phyloP scores from a whole-genome alignment of 2,113 vertebrate genomes.

The Equus przewalskii region DNA sequence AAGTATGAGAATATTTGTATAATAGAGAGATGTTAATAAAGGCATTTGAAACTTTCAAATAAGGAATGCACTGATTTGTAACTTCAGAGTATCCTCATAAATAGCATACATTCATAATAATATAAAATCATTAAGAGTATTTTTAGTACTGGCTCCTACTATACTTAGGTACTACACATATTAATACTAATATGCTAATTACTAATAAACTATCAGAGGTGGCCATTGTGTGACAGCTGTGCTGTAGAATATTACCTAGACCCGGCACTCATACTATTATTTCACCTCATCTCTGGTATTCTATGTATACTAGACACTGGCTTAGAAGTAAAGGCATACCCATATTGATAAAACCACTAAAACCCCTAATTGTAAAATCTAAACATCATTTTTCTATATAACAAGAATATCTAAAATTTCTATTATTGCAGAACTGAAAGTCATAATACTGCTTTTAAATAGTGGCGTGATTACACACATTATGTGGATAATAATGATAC shows the following conservation, averaged over 20 bases:
- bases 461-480: background rate
- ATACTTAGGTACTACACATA: background rate
- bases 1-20: conserved; percentile 28
- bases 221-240: background rate
- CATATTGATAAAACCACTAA: background rate
- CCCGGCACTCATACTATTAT: background rate
- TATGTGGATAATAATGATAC: background rate
- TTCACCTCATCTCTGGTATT: background rate
- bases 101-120: background rate
- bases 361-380: background rate
- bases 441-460: background rate
- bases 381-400: background rate
- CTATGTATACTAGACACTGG: background rate
- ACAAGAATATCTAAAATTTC: background rate
- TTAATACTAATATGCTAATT: background rate
- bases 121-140: background rate
- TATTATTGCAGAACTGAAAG: background rate
- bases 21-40: conserved; percentile 6
- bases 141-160: background rate
- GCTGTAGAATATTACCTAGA: background rate
- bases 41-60: background rate
- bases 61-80: background rate
- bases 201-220: background rate
- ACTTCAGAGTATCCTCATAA: background rate
- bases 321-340: background rate